Base-by-base conservation (phyloP, 2,113 vertebrate genomes). In the Scytalopus superciliaris region DNA sequence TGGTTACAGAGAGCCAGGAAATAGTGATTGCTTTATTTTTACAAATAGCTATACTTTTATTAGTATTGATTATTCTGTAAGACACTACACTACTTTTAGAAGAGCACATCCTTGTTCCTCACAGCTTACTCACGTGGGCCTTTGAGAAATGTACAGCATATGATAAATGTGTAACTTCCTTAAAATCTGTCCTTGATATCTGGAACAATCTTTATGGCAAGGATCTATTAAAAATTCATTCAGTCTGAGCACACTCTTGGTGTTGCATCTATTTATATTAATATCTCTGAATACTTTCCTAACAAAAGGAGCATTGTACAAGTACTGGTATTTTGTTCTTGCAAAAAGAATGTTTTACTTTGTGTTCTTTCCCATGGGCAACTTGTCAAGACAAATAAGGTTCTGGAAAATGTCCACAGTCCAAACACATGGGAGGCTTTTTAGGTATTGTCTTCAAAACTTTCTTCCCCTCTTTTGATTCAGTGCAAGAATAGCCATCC, bases 401-500 rank as follows among this genome's bases (percentile, higher is more conserved):
- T 69, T 93, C 88, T 18, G 53, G 70, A 84, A 83, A 84, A 87
- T 49, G 78, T 89, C 86, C 93, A 91, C 30, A 89, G 90, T 85
- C 77, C 57, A 75, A n/a, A 25, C 37, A 86, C 62, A 78, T 50
- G 23, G 66, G 40, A 47, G 18, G 5, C 7, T 63, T 93, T 87
- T 81, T 27, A 62, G 82, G 47, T 79, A 67, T 55, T 91, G 83
- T 74, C 35, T 95, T 97, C 67, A 95, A 89, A 97, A 90, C 59
- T 69, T 92, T 79, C 80, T 68, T 88, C 31, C 67, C 37, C 35
- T 78, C 68, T 83, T 97, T 95, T 94, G 72, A 96, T 94, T 81
- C 68, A 74, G 84, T 67, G 40, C 4, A 97, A 94, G 95, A 95
- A 95, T 44, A 94, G 84, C 55, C 70, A 78, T 53, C 67, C 84